A percentile compares a stretch with the other conserved stretches of the same genome.
These are phyloP conservation scores for Beris morrisii DNA, from an alignment of 2,888 invertebrate species.

Conservation along the genomic window DNA sequence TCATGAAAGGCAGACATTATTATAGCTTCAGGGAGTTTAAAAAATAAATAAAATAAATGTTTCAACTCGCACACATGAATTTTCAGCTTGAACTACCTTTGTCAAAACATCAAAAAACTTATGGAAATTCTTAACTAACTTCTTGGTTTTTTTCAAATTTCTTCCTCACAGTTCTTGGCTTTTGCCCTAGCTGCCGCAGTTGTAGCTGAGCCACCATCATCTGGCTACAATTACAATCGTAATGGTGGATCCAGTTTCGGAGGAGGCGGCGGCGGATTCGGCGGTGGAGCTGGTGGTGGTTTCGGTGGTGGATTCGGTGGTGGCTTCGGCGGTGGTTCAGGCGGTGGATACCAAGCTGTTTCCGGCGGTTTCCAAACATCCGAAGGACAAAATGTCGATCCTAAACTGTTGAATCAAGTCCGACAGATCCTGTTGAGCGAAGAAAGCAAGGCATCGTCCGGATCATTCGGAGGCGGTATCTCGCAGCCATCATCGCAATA, in stretches of 20 bases:
- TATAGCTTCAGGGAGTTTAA: too few relatives aligned
- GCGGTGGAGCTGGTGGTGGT: conserved; percentile 58
- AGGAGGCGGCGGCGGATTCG: conserved; percentile 48
- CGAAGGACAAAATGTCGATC: conserved; percentile 81
- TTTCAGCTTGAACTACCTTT: neutral
- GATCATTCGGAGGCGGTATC: conserved; percentile 58
- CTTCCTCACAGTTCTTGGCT: conserved; percentile 73
- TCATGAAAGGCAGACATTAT: too few relatives aligned
- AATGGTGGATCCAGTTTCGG: conserved; percentile 58
- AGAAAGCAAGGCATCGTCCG: conserved; percentile 65
- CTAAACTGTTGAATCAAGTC: conserved; percentile 78
- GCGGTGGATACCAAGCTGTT: conserved; percentile 75
- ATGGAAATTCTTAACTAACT: neutral
- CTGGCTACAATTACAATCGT: conserved; percentile 75
- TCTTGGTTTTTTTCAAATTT: conserved; percentile 33
- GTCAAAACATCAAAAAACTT: too few relatives aligned
- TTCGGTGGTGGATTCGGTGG: conserved; percentile 53
- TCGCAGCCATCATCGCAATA: conserved; percentile 61
- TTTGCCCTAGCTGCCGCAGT: conserved; percentile 75
- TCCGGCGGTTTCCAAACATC: conserved; percentile 78
- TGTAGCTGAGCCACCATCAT: conserved; percentile 74
- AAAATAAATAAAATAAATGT: neutral
- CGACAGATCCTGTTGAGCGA: conserved; percentile 82
- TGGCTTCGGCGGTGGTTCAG: conserved; percentile 61
- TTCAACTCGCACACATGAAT: neutral